phyloP scores from a whole-genome alignment of 1,140 invertebrate species.

The Contarinia nasturtii region DNA sequence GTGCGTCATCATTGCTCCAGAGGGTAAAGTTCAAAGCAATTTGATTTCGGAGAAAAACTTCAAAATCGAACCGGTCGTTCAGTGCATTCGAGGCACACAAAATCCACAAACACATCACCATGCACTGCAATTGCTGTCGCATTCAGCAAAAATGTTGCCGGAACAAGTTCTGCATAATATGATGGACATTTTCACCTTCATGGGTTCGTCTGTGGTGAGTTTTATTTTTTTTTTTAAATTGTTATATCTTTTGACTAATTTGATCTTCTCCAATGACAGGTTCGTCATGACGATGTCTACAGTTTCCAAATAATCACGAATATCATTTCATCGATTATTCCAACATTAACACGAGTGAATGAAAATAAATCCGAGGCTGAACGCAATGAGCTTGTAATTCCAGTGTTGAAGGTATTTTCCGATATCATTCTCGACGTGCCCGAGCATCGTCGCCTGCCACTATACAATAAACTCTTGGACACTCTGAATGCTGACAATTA shows the following conservation, averaged over 20 bases:
- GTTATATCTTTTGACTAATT: no score
- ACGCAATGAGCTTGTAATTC: conserved; percentile 29
- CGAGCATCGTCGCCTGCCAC: conserved; percentile 57
- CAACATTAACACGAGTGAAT: conserved; percentile 46
- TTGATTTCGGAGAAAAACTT: conserved; percentile 35
- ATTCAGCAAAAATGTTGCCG: conserved; percentile 53
- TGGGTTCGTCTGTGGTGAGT: conserved; percentile 60
- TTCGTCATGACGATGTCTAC: conserved; percentile 82
- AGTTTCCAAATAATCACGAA: conserved; percentile 83
- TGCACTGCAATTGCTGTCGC: conserved; percentile 60
- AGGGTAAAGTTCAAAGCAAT: conserved; percentile 24
- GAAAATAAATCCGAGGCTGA: conserved; percentile 25
- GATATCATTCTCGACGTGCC: conserved; percentile 78
- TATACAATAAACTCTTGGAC: conserved; percentile 62
- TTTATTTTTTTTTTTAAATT: no score
- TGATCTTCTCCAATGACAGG: no score
- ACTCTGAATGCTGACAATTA: conserved; percentile 47
- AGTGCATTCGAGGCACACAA: conserved; percentile 70
- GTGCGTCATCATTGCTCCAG: conserved; percentile 34
- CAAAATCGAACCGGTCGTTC: conserved; percentile 66
- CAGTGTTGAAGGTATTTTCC: conserved; percentile 73
- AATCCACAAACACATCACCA: conserved; percentile 91
- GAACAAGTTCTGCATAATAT: conserved; percentile 75
- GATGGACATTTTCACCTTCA: conserved; percentile 90
- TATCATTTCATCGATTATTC: conserved; percentile 78